Evolutionary conservation across 2,797 vertebrate genomes (phyloP).

Genomic region (Epinephelus coioides): DNA sequence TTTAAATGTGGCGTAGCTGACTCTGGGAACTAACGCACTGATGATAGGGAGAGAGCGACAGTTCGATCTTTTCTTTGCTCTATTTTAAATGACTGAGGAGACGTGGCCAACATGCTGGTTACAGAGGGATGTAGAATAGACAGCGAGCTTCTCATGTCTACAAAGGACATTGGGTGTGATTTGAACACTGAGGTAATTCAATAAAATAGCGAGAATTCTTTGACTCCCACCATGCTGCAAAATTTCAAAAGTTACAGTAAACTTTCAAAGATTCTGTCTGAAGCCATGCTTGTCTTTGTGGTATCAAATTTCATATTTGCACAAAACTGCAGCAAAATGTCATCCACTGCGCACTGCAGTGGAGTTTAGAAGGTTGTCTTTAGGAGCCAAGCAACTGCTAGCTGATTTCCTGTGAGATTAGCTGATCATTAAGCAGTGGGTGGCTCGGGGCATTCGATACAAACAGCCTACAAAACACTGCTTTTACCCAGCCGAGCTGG

Average conservation of each 20-base stretch:
- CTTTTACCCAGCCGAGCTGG: conserved; percentile 26
- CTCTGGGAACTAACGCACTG: conserved; percentile 41
- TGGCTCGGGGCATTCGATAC: conserved; percentile 39
- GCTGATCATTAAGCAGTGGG: conserved; percentile 55
- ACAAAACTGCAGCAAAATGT: conserved; percentile 11
- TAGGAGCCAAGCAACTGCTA: conserved; percentile 15
- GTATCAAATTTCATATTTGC: conserved; percentile 14
- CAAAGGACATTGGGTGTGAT: neutral
- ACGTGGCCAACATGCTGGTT: conserved; percentile 2
- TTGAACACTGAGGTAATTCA: neutral
- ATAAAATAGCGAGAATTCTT: neutral
- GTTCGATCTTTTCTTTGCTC: conserved; percentile 11
- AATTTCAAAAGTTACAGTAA: neutral
- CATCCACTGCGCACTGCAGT: neutral
- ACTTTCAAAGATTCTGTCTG: neutral
- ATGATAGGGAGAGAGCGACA: conserved; percentile 14
- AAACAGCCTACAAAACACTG: conserved; percentile 26
- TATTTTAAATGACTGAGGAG: conserved; percentile 15
- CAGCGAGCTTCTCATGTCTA: neutral
- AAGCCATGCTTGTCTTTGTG: neutral
- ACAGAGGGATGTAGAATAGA: neutral
- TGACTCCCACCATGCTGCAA: neutral
- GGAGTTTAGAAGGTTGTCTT: conserved; percentile 26
- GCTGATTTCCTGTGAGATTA: conserved; percentile 58
- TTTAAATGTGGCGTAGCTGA: conserved; percentile 40